Evolutionary conservation across 2,888 invertebrate species (phyloP), one percentile per base, ranked within the genome.

Genomic region (Drosophila pseudotalamancana): DNA sequence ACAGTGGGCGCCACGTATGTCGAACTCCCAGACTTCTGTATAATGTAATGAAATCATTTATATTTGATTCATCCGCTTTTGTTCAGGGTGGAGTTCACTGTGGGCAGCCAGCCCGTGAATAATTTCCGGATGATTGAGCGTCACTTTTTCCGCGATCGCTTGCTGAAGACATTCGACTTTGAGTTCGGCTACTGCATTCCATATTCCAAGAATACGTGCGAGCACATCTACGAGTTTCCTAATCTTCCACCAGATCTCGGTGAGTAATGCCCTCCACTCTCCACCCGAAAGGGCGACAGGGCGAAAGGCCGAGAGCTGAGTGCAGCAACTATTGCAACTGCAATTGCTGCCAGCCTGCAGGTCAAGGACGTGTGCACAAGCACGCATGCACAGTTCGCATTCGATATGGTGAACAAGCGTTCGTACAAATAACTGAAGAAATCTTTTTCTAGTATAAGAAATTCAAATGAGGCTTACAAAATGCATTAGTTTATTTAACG

Each of bases 181-280:
- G 98, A 99, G 92, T 99, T 99, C 93, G 99, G 99, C 42, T 99
- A 98, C 92, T 99, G 99, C 91, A 99, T 99, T 92, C 99, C 99
- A 39, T 97, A 97, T 92, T 99, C 98, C 67, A 95, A 96, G 89
- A 99, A 99, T 91, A 98, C 98, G 9, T 99, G 99, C 91, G 99
- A 99, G 92, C 99, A 99, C 92, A 99, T 99, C 92, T 99, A 99
- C 89, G 98, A 99, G 92, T 99, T 99, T 92, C 99, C 99, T 9
- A 93, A 95, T 60, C 93, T 99, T 84, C 95, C 96, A 66, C 93
- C 95, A 49, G 96, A 97, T 87, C 93, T 98, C 88, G 95, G 98
- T 98, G 93, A 94, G 94, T 65, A 31, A 31, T 6, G 6, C 9
- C 12, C 21, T 6, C 1, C 29, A 14, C 8, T 21, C 14, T 9